phyloP scores from a whole-genome alignment of 2,113 vertebrate species.

The Malurus cyaneus region DNA sequence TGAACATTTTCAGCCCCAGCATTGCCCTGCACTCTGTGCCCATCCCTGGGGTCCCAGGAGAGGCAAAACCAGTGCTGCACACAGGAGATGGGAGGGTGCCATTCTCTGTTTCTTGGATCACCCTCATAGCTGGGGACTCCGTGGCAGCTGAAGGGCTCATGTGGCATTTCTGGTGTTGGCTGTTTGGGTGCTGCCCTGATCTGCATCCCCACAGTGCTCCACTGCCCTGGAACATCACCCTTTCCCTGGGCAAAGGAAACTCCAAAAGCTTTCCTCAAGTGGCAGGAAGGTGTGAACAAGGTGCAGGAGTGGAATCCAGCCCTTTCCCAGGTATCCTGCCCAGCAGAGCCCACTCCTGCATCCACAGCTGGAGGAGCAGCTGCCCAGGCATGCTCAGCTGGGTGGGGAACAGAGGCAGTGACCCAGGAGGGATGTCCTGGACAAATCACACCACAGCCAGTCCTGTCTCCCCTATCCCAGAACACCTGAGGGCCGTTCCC shows the following conservation, averaged over 20 bases:
- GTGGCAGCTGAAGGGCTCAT: not conserved
- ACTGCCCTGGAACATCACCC: not conserved
- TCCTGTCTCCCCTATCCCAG: not conserved
- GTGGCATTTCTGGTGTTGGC: not conserved
- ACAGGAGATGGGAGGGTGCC: not conserved
- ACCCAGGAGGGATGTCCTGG: not conserved
- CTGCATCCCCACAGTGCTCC: rapidly evolving
- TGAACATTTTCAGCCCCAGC: rapidly evolving
- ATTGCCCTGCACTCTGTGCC: not conserved
- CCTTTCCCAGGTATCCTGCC: rapidly evolving
- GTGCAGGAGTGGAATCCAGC: not conserved
- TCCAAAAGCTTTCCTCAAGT: not conserved
- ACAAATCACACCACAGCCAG: not conserved
- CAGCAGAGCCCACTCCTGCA: not conserved
- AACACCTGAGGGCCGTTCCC: not conserved
- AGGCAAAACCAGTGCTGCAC: not conserved
- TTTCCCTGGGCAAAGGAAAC: not conserved
- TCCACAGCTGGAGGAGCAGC: not conserved
- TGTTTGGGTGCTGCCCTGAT: not conserved
- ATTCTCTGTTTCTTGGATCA: not conserved
- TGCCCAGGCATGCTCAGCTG: not conserved
- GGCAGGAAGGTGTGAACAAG: not conserved
- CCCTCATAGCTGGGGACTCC: not conserved
- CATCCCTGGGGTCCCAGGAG: not conserved
- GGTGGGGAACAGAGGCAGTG: not conserved